Base-by-base conservation (phyloP, 2,888 invertebrate species). In the Campoletis raptor region DNA sequence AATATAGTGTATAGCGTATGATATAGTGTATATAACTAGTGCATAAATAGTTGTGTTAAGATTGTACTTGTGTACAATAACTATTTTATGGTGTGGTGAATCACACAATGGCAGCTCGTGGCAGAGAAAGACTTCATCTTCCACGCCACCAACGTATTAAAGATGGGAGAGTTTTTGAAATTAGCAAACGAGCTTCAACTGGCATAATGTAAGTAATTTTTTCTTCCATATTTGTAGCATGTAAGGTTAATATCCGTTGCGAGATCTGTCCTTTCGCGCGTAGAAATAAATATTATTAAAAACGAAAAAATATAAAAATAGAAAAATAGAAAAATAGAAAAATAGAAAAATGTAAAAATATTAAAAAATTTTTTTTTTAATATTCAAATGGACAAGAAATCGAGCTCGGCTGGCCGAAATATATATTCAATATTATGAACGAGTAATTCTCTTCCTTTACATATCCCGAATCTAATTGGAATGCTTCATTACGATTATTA, bases 151-250 rank as follows among this genome's bases (percentile, higher is more conserved):
- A 48, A 24, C 70, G 70, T 24, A 70, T 70, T 24, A 70, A 70
- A 48, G 48, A 70, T 30, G 70, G 48, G 9, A 70, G 48, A 45
- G 18, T 70, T 5, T 70, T 70, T 7, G 70, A 70, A 45, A 24
- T 70, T 3, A 70, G 45, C 45, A 70, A 30, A 48, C 24, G 48
- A 45, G 40, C 70, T 30, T 2, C 12, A 9, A 30, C 48, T 4
- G 70, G 70, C 18, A 18, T 30, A 48, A 70, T 70, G 48, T 48
- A 48, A 70, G 70, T 45, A 9, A 70, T 48, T 70, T 70, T 70
- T 70, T 30, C 2, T 45, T 30, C 15, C 24, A 70, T 48, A 18
- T 48, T 70, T 24, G 40, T 40, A 45, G 24, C n/a, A 9, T 36
- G 6, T 2, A n/a, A 42, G 42, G 12, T 2, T 10, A 10, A 42